Percentiles rank a stretch among this genome's conserved stretches.
Conservation (phyloP, 2,113 vertebrate genomes). For the Microtus montanus region DNA sequence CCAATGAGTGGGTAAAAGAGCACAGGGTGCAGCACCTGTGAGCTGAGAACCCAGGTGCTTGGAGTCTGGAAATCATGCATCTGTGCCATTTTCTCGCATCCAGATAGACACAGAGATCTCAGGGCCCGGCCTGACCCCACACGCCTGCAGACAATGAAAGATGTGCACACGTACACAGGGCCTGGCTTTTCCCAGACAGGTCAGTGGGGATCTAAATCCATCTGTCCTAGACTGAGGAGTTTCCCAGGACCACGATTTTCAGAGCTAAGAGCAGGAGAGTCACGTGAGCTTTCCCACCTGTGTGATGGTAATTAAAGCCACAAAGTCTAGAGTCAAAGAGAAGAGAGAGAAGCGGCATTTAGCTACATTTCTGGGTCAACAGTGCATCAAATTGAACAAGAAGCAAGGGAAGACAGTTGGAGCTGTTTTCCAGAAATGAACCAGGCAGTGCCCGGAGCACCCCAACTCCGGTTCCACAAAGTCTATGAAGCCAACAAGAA, state of each 20-base stretch:
- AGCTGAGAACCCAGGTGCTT: background rate
- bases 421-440: background rate
- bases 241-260: slow-evolving; percentile 6
- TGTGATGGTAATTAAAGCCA: slow-evolving; percentile 64
- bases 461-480: background rate
- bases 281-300: background rate
- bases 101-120: background rate
- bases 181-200: background rate
- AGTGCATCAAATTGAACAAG: background rate
- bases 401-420: background rate
- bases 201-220: background rate
- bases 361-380: background rate
- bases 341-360: slow-evolving; percentile 51
- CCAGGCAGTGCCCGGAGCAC: background rate
- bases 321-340: slow-evolving; percentile 39
- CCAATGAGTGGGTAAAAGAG: background rate
- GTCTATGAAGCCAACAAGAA: background rate
- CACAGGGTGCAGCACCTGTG: no score
- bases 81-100: background rate
- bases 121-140: no score
- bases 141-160: accelerated
- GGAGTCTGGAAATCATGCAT: background rate
- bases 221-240: background rate
- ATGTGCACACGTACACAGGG: background rate
- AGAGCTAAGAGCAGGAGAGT: slow-evolving; percentile 41